Conservation (phyloP, 2,797 vertebrate species). For the Pseudochromis fuscus region DNA sequence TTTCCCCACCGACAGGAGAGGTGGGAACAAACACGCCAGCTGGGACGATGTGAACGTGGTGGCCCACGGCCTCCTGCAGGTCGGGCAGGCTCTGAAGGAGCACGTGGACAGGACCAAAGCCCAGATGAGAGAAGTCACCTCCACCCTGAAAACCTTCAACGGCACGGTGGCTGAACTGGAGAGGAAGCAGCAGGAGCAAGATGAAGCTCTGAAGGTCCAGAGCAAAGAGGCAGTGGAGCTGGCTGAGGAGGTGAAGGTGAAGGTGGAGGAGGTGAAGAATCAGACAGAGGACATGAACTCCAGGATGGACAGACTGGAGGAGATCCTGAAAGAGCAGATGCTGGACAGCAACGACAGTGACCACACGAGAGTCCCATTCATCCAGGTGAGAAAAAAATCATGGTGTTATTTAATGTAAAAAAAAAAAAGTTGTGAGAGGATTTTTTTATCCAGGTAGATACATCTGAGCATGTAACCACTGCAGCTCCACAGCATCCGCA, state of each 20-base stretch:
- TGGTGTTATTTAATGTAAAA: background rate
- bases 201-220: slow-evolving; percentile 59
- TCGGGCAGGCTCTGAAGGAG: slow-evolving; percentile 94
- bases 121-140: slow-evolving; percentile 87
- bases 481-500: background rate
- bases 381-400: slow-evolving; percentile 85
- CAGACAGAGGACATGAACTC: slow-evolving; percentile 76
- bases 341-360: slow-evolving; percentile 73
- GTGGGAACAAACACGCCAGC: slow-evolving; percentile 83
- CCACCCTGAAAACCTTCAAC: slow-evolving; percentile 86
- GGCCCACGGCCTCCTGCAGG: slow-evolving; percentile 94
- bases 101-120: slow-evolving; percentile 91
- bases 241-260: slow-evolving; percentile 73
- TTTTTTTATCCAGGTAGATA: background rate
- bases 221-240: slow-evolving; percentile 65
- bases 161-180: slow-evolving; percentile 81
- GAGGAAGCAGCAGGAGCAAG: slow-evolving; percentile 68
- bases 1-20: slow-evolving; percentile 76
- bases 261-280: slow-evolving; percentile 78
- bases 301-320: slow-evolving; percentile 85
- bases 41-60: slow-evolving; percentile 96
- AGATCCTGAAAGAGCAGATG: slow-evolving; percentile 70
- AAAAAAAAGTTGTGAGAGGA: too few species aligned
- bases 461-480: background rate
- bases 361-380: slow-evolving; percentile 67